These are phyloP conservation scores for Entomobrya proxima DNA, from an alignment of 2,888 invertebrate genomes.

Conservation along the genomic window DNA sequence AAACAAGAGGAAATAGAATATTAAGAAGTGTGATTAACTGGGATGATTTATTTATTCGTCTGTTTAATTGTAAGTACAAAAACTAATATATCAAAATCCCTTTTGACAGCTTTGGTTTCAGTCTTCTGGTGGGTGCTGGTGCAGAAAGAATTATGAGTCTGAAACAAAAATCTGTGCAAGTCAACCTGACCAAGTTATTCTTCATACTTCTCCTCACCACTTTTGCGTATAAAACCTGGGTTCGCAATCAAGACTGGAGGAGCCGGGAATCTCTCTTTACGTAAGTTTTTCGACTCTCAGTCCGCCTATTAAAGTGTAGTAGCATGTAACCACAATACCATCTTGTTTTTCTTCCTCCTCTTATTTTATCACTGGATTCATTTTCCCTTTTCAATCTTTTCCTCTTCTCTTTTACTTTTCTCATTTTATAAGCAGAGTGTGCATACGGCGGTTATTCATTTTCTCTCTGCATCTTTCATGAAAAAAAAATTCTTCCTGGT, in stretches of 20 bases:
- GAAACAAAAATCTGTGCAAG: conserved; percentile 74
- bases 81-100: conserved; percentile 73
- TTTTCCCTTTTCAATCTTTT: conserved; percentile 25
- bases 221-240: conserved; percentile 83
- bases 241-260: conserved; percentile 87
- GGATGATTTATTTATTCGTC: conserved; percentile 73
- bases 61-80: conserved; percentile 74
- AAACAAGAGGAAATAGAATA: conserved; percentile 63
- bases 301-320: not conserved
- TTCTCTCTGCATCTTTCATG: not conserved
- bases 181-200: conserved; percentile 80
- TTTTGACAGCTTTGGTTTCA: conserved; percentile 85
- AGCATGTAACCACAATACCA: not conserved
- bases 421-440: conserved; percentile 23
- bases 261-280: conserved; percentile 86
- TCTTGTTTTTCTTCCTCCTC: not conserved
- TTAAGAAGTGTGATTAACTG: conserved; percentile 70
- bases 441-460: conserved; percentile 32
- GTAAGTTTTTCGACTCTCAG: conserved; percentile 78
- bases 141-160: conserved; percentile 79
- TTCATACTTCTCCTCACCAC: conserved; percentile 81
- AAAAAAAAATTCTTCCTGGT: not conserved
- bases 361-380: conserved; percentile 28
- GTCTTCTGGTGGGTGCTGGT: conserved; percentile 86
- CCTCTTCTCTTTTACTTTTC: not conserved